These are phyloP conservation scores for Ceyx cyanopectus DNA, from an alignment of 2,113 vertebrate species.

Conservation along the genomic window DNA sequence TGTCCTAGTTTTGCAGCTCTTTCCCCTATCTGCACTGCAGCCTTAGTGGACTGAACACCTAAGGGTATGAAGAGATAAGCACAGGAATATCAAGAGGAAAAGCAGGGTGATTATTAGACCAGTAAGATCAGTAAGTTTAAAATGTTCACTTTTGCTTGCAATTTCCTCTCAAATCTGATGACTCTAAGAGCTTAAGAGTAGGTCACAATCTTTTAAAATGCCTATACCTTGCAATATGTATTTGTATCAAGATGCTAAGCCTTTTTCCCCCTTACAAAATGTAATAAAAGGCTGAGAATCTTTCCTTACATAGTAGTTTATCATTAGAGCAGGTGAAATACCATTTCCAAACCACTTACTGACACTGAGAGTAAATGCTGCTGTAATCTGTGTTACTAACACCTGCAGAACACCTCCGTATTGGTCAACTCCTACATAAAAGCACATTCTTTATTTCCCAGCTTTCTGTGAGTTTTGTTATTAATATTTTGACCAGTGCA, in stretches of 20 bases:
- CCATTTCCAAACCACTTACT: neutral
- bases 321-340: neutral
- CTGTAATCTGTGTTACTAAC: neutral
- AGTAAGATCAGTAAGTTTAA: neutral
- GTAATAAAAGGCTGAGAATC: neutral
- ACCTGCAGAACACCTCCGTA: neutral
- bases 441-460: neutral
- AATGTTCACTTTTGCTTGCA: neutral
- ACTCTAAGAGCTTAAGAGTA: neutral
- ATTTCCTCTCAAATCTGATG: neutral
- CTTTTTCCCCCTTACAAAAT: neutral
- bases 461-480: too few relatives aligned
- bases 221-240: neutral
- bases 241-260: neutral
- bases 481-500: neutral
- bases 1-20: constrained; percentile 74
- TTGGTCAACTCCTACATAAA: neutral
- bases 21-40: constrained; percentile 1
- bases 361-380: neutral
- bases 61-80: constrained; percentile 5
- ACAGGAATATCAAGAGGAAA: neutral
- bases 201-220: neutral
- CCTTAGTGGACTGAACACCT: constrained; percentile 43
- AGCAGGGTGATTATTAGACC: neutral
- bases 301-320: neutral